phyloP scores from a whole-genome alignment of 2,797 vertebrate genomes.

The Rousettus madagascariensis region DNA sequence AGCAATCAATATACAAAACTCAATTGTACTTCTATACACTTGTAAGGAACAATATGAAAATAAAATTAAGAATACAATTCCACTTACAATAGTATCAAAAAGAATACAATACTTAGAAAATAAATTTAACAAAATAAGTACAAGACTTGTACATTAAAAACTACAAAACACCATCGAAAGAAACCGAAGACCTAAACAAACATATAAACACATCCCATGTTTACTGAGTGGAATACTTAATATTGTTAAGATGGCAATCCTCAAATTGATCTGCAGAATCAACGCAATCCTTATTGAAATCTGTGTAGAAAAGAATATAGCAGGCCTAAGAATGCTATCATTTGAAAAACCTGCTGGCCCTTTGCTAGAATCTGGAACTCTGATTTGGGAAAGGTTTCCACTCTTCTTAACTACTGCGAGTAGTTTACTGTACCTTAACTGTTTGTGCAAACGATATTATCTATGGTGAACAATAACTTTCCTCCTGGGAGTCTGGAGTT shows the following conservation, averaged over 20 bases:
- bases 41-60: background rate
- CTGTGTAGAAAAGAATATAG: background rate
- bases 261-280: background rate
- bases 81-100: background rate
- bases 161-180: background rate
- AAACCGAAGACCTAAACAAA: constrained; percentile 1
- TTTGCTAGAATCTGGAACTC: background rate
- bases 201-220: background rate
- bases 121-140: background rate
- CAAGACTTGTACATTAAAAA: background rate
- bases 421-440: background rate
- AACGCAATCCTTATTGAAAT: constrained; percentile 5
- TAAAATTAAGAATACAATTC: background rate
- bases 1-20: background rate
- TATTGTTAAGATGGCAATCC: background rate
- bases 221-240: background rate
- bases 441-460: background rate
- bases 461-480: background rate
- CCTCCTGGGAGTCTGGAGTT: background rate
- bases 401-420: background rate
- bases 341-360: constrained; percentile 26
- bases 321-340: background rate
- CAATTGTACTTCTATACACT: background rate
- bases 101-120: background rate
- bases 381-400: background rate